Percentiles rank a stretch among this genome's conserved stretches.
These are phyloP conservation scores for Acyrthosiphon pisum DNA, from an alignment of 1,140 invertebrate species.

Conservation along the genomic window DNA sequence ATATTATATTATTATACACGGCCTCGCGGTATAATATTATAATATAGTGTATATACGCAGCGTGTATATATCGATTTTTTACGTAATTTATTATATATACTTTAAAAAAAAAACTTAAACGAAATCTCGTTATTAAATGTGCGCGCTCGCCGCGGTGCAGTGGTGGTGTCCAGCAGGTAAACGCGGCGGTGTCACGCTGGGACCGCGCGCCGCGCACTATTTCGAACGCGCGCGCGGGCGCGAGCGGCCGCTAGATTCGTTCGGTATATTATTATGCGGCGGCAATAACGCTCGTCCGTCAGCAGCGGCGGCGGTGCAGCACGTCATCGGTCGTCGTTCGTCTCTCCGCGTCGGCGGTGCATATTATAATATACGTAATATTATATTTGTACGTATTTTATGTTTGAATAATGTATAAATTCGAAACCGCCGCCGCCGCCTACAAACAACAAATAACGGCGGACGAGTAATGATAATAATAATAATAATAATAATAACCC, in stretches of 20 bases:
- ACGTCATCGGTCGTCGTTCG: neutral
- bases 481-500: conserved; percentile 12
- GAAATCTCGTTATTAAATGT: conserved; percentile 33
- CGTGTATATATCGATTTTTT: conserved; percentile 17
- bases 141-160: neutral
- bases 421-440: neutral
- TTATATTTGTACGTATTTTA: conserved; percentile 5
- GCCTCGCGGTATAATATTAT: neutral
- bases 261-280: neutral
- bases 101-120: neutral
- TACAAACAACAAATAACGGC: conserved; percentile 28
- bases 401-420: conserved; percentile 49
- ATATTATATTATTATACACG: neutral
- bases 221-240: neutral
- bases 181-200: conserved; percentile 25
- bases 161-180: conserved; percentile 16
- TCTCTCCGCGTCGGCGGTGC: neutral
- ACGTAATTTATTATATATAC: conserved; percentile 44
- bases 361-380: conserved; percentile 3
- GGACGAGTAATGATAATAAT: conserved; percentile 14
- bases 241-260: neutral
- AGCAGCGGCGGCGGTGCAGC: neutral
- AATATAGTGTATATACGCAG: neutral
- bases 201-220: neutral
- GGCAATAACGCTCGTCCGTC: neutral